Conservation (phyloP, 2,113 vertebrate species). For the Oreochromis spilurus region DNA sequence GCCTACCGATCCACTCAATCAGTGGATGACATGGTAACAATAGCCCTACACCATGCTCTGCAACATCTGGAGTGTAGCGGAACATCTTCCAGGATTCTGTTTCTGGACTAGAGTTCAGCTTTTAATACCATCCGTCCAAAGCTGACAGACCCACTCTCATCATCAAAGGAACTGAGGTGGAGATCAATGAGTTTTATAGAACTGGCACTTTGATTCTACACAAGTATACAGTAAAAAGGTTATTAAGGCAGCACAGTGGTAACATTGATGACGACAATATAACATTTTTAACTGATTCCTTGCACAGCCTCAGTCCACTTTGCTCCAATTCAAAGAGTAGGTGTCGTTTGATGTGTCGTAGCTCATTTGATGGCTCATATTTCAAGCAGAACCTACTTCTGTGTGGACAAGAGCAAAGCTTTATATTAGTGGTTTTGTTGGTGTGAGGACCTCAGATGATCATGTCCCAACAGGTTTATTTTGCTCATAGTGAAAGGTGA, state of each 20-base stretch:
- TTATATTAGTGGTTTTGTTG: background rate
- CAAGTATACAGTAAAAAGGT: background rate
- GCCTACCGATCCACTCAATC: fast-evolving
- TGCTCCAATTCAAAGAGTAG: background rate
- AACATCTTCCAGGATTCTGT: background rate
- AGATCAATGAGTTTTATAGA: background rate
- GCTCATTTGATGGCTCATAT: background rate
- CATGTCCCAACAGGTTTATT: background rate
- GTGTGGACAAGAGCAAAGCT: background rate
- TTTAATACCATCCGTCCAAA: fast-evolving
- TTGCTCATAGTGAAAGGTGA: background rate
- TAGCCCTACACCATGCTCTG: fast-evolving
- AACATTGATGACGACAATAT: background rate
- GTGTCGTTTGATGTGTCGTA: background rate
- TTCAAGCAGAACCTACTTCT: background rate
- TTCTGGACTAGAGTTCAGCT: background rate
- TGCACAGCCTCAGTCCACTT: background rate
- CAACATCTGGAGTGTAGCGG: background rate
- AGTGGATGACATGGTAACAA: background rate
- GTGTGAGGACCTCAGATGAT: background rate
- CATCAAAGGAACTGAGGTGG: background rate
- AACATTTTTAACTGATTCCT: fast-evolving
- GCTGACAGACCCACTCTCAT: background rate
- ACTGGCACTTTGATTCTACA: background rate
- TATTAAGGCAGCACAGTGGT: background rate